These are phyloP conservation scores for Pseudanteris insignis DNA, from an alignment of 2,888 invertebrate species.

Conservation along the genomic window DNA sequence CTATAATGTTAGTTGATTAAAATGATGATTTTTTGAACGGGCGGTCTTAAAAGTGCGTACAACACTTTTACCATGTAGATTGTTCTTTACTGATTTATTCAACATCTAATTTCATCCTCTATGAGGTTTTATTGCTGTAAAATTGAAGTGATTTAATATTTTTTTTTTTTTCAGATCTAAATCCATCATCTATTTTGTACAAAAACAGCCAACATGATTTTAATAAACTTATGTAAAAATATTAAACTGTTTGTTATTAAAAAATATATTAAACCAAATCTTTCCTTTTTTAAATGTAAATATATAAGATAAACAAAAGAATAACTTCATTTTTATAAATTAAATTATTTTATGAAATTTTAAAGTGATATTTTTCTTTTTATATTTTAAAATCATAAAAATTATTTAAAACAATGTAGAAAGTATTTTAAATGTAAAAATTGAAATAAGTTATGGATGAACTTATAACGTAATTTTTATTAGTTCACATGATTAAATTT, in stretches of 20 bases:
- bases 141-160: too few species aligned
- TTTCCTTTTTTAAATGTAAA: too few species aligned
- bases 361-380: neutral
- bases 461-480: neutral
- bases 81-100: constrained; percentile 60
- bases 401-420: neutral
- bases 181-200: constrained; percentile 9
- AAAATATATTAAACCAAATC: too few species aligned
- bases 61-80: constrained; percentile 60
- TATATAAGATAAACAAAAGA: too few species aligned
- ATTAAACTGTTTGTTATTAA: neutral
- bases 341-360: neutral
- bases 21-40: constrained; percentile 67
- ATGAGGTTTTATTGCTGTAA: too few species aligned
- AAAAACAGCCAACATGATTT: constrained; percentile 5
- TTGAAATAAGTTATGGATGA: constrained; percentile 6
- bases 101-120: too few species aligned
- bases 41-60: constrained; percentile 68
- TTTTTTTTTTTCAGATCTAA: constrained; percentile 21
- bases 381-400: constrained; percentile 5
- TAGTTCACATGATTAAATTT: constrained; percentile 22
- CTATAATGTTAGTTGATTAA: too few species aligned
- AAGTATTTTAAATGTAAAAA: neutral
- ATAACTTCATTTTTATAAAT: too few species aligned
- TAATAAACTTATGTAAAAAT: constrained; percentile 25